Evolutionary conservation across 1,140 invertebrate species (phyloP), one percentile per base, ranked within the genome.

Genomic region (Apis florea): DNA sequence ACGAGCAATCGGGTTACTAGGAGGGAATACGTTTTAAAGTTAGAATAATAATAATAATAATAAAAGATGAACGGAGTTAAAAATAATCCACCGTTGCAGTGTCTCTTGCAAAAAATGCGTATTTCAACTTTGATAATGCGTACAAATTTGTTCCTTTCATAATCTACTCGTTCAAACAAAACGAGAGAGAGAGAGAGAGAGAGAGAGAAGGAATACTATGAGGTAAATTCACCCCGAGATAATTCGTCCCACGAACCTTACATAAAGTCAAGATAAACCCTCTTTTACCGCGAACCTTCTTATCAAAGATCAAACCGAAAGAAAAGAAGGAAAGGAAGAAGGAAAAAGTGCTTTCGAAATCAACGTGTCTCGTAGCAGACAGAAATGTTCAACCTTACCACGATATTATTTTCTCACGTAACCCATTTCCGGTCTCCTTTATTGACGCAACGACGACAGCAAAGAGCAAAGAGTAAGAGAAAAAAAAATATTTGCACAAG

Each of bases 391-490:
- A 13, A 47, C 66, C 4, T 11, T n/a, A n/a, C 21, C 8, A 17
- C 17, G 4, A 15, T 49, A 51, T 31, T 59, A 47, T 63, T 49
- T 75, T 64, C 61, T 15, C 73, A 49, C 24, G 66, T 58, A 69
- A 59, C 47, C 17, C n/a, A 78, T 58, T 78, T 78, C 66, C 64
- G 75, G 53, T n/a, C 64, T 11, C 53, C 12, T 15, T 17, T 69
- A 68, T 58, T 58, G 75, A 49, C 63, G 66, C 31, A 69, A 31
- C 19, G 4, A 15, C 64, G 31, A 49, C 51, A 24, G 26, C n/a
- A 40, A 31, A 40, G 53, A 10, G 12, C 0, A 21, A 21, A 2
- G 31, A 69, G 0, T 21, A 51, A 3, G 51, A 17, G 31, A 54
- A 54, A 12, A 1, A 21, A 19, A 21, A 15, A 68, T 17, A 13